A percentile compares a stretch with the other conserved stretches of the same genome.
phyloP scores from a whole-genome alignment of 2,797 vertebrate species.

The Phoebastria nigripes region DNA sequence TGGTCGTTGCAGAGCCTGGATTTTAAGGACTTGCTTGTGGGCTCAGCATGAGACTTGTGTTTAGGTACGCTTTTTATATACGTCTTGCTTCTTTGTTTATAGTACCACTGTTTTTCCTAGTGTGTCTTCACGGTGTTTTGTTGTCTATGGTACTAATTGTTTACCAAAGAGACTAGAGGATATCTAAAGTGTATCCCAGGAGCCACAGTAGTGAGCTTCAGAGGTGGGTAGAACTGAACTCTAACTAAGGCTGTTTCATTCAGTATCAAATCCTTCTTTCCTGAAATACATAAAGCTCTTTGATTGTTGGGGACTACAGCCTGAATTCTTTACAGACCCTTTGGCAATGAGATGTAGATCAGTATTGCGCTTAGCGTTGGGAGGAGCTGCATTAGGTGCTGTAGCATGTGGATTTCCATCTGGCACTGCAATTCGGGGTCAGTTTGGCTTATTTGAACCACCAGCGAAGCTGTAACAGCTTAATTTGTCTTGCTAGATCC shows the following conservation, averaged over 20 bases:
- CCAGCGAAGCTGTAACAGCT: not conserved
- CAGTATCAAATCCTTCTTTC: not conserved
- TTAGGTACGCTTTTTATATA: rapidly evolving
- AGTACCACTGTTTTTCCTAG: not conserved
- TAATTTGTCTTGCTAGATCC: rapidly evolving
- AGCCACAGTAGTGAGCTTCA: not conserved
- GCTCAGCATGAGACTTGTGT: not conserved
- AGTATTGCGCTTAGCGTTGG: rapidly evolving
- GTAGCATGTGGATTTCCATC: not conserved
- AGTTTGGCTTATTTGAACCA: not conserved
- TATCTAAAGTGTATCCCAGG: not conserved
- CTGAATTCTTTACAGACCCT: not conserved
- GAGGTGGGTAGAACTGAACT: not conserved
- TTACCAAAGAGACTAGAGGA: not conserved
- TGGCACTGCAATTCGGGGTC: rapidly evolving
- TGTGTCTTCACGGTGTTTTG: not conserved
- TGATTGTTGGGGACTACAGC: not conserved
- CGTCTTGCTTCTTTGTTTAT: not conserved
- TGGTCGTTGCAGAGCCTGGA: not conserved
- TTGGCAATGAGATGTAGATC: not conserved
- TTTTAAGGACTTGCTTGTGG: not conserved
- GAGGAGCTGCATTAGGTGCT: not conserved
- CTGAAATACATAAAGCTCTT: not conserved
- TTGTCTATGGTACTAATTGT: not conserved
- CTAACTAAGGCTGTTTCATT: not conserved